Percentiles rank a stretch among this genome's conserved stretches.
phyloP scores from a whole-genome alignment of 1,140 invertebrate genomes.

The Hyles euphorbiae region DNA sequence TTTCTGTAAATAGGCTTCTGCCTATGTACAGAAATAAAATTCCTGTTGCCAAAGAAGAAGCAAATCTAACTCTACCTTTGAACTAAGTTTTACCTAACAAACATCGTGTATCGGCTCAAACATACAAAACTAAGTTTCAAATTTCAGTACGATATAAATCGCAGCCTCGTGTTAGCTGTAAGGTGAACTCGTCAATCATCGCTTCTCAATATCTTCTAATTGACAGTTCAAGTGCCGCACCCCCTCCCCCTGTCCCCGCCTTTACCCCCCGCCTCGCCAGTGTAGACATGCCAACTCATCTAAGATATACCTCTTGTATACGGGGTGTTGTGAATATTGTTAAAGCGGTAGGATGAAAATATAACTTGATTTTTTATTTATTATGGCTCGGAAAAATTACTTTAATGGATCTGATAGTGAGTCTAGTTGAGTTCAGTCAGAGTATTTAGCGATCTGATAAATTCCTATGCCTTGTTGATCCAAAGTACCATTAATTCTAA shows the following conservation, averaged over 20 bases:
- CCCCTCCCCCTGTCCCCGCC: too few relatives aligned
- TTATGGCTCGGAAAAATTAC: neutral
- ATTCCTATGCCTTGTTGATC: too few relatives aligned
- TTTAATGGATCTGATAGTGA: too few relatives aligned
- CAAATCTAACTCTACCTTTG: too few relatives aligned
- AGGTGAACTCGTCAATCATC: slow-evolving; percentile 52
- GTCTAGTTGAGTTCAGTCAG: too few relatives aligned
- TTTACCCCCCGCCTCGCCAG: neutral
- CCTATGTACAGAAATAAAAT: too few relatives aligned
- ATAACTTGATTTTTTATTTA: slow-evolving; percentile 3
- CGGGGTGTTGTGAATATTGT: slow-evolving; percentile 27
- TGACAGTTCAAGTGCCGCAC: slow-evolving; percentile 67
- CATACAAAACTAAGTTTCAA: too few relatives aligned
- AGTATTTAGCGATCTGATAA: too few relatives aligned
- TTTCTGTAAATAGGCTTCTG: too few relatives aligned
- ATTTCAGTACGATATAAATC: neutral
- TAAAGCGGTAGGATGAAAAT: neutral
- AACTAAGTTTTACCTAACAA: too few relatives aligned
- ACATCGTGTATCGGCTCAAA: neutral
- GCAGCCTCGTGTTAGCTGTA: neutral
- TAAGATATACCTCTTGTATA: slow-evolving; percentile 48
- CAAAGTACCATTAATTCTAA: too few relatives aligned
- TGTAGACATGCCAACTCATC: slow-evolving; percentile 66
- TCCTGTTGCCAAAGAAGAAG: too few relatives aligned
- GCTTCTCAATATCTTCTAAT: slow-evolving; percentile 60